Base-by-base conservation (phyloP, 2,797 vertebrate genomes). In the Adrianichthys oophorus region DNA sequence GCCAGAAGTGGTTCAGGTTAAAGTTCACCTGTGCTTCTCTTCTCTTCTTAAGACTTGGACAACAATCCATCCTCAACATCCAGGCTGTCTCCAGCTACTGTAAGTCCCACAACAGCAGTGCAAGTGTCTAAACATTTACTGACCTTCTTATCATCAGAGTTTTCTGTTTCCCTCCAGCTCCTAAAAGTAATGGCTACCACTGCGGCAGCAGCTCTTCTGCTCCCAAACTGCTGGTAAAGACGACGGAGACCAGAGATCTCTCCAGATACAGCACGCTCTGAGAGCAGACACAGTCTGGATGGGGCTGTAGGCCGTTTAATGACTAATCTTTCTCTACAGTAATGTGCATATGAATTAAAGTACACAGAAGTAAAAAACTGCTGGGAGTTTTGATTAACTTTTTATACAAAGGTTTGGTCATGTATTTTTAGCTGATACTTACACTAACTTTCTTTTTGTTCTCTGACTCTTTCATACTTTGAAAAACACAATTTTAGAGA, bases 31-130 rank as follows among this genome's bases (percentile, higher is more conserved):
- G 1, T 12, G 14, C 48, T 26, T 60, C 13, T 73, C n/a, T 58
- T 47, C 46, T 37, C 41, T 52, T 43, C 60, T 44, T 37, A 50
- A 93, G 92, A 78, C 76, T 93, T 7, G 90, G 90, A 46, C 90
- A 92, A 1, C 86, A 91, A 76, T 78, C 86, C 53, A 49, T 91
- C 60, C 67, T 91, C 64, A 86, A 82, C 81, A 88, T 93, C 69
- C 90, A 92, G 59, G 21, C 89, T 1, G 43, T 89, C 46, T 68
- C 88, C 64, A 87, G 29, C 85, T 87, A 83, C 76, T 89, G 92
- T 92, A 65, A 90, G 92, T n/a, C 40, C 49, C 8, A 15, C 24
- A 7, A 16, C 32, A 12, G 3, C 32, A 37, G 10, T 10, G 12
- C 32, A 10, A 37, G 1, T 4, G 32, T 12, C 32, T 3, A 12